Conservation (phyloP, 2,888 invertebrate species). For the Drosophila tripunctata region DNA sequence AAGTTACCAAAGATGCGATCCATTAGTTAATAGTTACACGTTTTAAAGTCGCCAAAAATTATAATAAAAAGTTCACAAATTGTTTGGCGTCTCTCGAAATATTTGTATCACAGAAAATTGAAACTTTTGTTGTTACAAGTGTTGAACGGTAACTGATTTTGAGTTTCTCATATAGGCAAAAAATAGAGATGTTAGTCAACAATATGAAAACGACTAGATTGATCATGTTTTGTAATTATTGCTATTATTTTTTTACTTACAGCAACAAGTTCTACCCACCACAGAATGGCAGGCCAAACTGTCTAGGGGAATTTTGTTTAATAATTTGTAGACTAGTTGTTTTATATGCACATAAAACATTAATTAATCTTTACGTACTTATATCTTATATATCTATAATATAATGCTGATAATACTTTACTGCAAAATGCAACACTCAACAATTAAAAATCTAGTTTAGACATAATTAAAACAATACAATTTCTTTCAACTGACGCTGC, state of each 20-base stretch:
- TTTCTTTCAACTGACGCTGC: slow-evolving; percentile 41
- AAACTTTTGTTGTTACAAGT: slow-evolving; percentile 10
- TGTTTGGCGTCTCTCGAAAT: slow-evolving; percentile 1
- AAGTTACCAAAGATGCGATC: slow-evolving; percentile 58
- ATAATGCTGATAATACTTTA: slow-evolving; percentile 18
- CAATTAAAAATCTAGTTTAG: slow-evolving; percentile 22
- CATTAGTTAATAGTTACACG: slow-evolving; percentile 31
- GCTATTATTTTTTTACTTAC: slow-evolving; percentile 26
- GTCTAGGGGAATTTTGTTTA: slow-evolving; percentile 63
- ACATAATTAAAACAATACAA: slow-evolving; percentile 12
- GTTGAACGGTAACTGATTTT: slow-evolving; percentile 2
- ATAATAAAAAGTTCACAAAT: not conserved
- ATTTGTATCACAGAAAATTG: slow-evolving; percentile 1
- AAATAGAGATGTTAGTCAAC: not conserved
- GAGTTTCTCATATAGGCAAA: not conserved
- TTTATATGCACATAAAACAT: slow-evolving; percentile 45
- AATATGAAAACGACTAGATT: not conserved
- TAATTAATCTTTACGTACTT: slow-evolving; percentile 22
- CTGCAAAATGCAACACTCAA: slow-evolving; percentile 30
- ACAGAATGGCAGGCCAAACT: slow-evolving; percentile 81
- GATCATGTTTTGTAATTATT: not conserved
- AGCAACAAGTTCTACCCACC: slow-evolving; percentile 71
- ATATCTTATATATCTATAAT: slow-evolving; percentile 17
- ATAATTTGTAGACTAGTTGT: slow-evolving; percentile 46
- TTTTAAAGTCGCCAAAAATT: not conserved